Base-by-base conservation (phyloP, 2,113 vertebrate species). In the Onychorhynchus coronatus region DNA sequence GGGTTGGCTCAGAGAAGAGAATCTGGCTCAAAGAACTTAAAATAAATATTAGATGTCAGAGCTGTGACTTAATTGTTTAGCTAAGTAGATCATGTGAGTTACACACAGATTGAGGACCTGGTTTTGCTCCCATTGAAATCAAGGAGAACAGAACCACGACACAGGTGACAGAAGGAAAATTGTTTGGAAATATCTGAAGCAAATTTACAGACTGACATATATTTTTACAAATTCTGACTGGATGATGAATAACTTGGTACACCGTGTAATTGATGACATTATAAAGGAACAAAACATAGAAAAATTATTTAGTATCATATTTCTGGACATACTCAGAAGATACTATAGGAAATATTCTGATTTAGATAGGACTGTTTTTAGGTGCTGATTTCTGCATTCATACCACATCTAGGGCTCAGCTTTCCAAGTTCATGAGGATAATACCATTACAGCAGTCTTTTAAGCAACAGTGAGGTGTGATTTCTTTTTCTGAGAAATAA, bases 1-100 rank as follows among this genome's bases (percentile, higher is more conserved):
- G 16, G 7, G 12, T 90, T 94, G 91, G 88, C 93, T 90, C 79
- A 61, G 61, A 65, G 76, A 65, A 67, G 79, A 86, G 82, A 95
- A 93, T 93, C 90, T 97, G 88, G 90, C 92, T 96, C 92, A 92
- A 94, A 91, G 90, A 94, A 97, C 90, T 95, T 96, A 88, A 96
- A 96, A 97, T 97, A 97, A 97, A 97, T 96, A 96, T 96, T 93
- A 91, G 95, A 96, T 97, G 93, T 96, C 83, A 93, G 65, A 94
- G 76, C 96, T 96, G 90, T 97, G 96, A 97, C 95, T 97, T 96
- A 97, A 96, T 97, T 97, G 96, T 97, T 97, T 96, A 95, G 85
- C 85, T 96, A 96, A 96, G 88, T 90, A 96, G 93, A 96, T 96
- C 93, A 95, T 92, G 93, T 96, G 96, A 96, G 88, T 94, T 96